phyloP scores from a whole-genome alignment of 1,140 invertebrate genomes.

The Daktulosphaira vitifoliae region DNA sequence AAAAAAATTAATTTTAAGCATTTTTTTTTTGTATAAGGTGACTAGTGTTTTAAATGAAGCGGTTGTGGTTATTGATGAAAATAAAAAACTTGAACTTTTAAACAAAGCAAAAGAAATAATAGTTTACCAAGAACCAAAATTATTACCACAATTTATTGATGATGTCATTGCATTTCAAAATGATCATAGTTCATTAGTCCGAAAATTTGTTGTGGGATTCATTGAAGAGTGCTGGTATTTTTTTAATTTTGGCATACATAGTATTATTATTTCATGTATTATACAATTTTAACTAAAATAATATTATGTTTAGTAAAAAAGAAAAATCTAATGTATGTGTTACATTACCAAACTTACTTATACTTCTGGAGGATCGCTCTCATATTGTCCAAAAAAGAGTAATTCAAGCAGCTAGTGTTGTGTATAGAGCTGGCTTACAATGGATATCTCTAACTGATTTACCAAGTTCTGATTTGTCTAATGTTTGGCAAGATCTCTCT shows the following conservation, averaged over 20 bases:
- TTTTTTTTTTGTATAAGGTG: no score
- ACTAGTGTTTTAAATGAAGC: constrained; percentile 57
- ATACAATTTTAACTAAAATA: no score
- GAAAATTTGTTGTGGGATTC: constrained; percentile 81
- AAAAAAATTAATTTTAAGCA: no score
- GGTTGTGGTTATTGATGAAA: constrained; percentile 51
- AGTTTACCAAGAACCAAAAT: constrained; percentile 66
- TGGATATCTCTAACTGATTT: constrained; percentile 68
- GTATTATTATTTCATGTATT: not conserved
- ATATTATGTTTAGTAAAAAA: constrained; percentile 72
- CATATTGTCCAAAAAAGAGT: constrained; percentile 86
- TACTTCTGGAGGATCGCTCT: constrained; percentile 68
- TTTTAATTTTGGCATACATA: not conserved
- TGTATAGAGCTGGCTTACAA: constrained; percentile 70
- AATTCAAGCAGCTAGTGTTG: constrained; percentile 74
- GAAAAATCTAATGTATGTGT: constrained; percentile 72
- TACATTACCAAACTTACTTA: constrained; percentile 64
- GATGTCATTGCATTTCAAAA: constrained; percentile 82
- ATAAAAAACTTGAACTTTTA: constrained; percentile 59
- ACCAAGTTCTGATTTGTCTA: constrained; percentile 62
- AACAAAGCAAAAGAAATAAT: constrained; percentile 81
- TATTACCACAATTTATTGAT: constrained; percentile 80
- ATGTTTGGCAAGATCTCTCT: constrained; percentile 76
- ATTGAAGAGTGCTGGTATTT: constrained; percentile 91
- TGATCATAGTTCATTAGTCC: constrained; percentile 75